Evolutionary conservation across 2,113 vertebrate species (phyloP).

Genomic region (Lipotes vexillifer): DNA sequence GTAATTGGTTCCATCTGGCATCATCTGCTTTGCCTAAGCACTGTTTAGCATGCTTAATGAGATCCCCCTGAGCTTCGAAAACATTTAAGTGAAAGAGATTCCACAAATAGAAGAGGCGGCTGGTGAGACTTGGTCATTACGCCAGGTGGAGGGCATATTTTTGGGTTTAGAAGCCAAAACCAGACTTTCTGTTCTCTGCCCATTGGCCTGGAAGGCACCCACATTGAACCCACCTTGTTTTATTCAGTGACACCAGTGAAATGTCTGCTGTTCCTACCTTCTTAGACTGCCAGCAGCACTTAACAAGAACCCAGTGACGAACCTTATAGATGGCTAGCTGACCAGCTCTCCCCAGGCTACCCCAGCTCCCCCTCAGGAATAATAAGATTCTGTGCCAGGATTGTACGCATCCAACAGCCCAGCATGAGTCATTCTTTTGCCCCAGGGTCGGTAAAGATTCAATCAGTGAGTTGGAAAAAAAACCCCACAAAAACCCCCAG

Average conservation of each 20-base stretch:
- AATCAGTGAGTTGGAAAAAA: background rate
- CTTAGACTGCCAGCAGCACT: background rate
- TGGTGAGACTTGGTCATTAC: background rate
- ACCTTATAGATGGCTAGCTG: background rate
- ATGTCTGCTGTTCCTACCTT: background rate
- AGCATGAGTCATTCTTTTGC: background rate
- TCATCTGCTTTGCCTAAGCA: background rate
- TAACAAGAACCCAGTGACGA: background rate
- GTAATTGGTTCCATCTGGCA: background rate
- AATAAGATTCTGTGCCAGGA: background rate
- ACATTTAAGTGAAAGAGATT: slow-evolving; percentile 3
- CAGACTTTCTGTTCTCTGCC: background rate
- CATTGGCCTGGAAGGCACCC: background rate
- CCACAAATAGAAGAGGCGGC: background rate
- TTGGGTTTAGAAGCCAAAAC: background rate
- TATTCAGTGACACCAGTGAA: background rate
- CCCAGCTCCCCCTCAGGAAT: background rate
- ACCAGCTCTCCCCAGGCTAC: too few relatives aligned
- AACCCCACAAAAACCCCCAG: accelerated
- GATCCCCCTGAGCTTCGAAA: background rate
- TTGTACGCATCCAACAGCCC: background rate
- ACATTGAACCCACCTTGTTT: background rate
- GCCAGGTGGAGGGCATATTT: background rate
- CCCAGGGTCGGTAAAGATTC: background rate
- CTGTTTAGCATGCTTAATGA: background rate